A percentile compares a stretch with the other conserved stretches of the same genome.
Conservation (phyloP, 2,113 vertebrate species). For the Istiophorus platypterus region DNA sequence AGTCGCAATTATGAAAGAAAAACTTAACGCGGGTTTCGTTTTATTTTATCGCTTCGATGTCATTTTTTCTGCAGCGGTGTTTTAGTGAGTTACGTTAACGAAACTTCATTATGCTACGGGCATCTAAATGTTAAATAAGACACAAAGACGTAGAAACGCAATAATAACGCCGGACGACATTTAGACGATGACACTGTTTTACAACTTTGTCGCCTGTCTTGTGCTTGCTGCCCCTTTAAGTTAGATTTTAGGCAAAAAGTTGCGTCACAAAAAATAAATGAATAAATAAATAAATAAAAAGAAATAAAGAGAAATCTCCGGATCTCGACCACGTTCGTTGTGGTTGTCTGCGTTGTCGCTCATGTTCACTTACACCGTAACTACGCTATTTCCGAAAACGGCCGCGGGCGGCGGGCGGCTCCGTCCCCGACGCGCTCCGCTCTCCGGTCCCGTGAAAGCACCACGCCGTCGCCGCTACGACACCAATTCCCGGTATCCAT, state of each 20-base stretch:
- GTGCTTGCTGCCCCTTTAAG: constrained; percentile 23
- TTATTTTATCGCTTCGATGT: too few relatives aligned
- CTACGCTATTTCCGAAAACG: constrained; percentile 24
- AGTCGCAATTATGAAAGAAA: too few relatives aligned
- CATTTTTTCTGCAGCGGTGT: too few relatives aligned
- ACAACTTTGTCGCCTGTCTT: background rate
- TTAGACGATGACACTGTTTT: background rate
- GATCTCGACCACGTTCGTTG: background rate
- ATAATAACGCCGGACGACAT: too few relatives aligned
- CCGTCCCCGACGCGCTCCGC: background rate
- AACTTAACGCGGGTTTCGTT: too few relatives aligned
- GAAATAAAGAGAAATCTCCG: too few relatives aligned
- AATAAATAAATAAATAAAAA: too few relatives aligned
- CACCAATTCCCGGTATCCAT: constrained; percentile 56
- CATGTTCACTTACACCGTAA: background rate
- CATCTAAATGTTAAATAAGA: too few relatives aligned
- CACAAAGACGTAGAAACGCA: too few relatives aligned
- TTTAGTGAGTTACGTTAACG: too few relatives aligned
- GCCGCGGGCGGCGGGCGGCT: background rate
- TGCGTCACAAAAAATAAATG: constrained; percentile 13
- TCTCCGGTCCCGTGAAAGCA: background rate
- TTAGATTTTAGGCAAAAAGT: background rate
- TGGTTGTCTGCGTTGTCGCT: background rate
- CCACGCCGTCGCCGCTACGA: too few relatives aligned
- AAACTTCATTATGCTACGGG: too few relatives aligned